A percentile compares a stretch with the other conserved stretches of the same genome.
phyloP scores from a whole-genome alignment of 2,888 invertebrate genomes.

The Heliconius ismenius region DNA sequence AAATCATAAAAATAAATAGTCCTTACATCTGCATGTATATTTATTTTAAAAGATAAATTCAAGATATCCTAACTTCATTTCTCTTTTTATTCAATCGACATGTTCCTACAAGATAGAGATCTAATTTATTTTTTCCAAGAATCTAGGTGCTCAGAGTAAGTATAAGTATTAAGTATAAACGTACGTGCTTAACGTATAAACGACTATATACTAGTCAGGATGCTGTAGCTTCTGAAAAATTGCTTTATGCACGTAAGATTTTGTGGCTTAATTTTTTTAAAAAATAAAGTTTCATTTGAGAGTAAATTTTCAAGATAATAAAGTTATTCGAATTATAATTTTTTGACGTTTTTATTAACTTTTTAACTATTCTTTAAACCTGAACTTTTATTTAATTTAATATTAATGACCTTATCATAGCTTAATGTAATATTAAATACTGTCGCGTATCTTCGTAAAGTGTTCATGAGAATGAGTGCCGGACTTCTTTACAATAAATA shows the following conservation, averaged over 20 bases:
- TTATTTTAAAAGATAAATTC: no score
- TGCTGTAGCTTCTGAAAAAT: not conserved
- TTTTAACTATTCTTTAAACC: not conserved
- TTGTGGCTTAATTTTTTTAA: not conserved
- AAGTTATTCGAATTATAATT: not conserved
- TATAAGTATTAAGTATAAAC: not conserved
- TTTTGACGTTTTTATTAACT: not conserved
- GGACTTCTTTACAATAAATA: constrained; percentile 52
- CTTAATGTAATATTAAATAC: not conserved
- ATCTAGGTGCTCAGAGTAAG: not conserved
- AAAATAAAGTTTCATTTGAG: not conserved
- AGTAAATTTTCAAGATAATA: not conserved
- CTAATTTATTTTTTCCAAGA: not conserved
- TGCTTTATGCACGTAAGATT: not conserved
- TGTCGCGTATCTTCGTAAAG: constrained; percentile 19
- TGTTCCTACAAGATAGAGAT: not conserved
- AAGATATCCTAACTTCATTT: not conserved
- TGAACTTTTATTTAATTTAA: not conserved
- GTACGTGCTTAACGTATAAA: constrained; percentile 14
- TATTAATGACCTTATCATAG: not conserved
- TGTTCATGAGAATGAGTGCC: constrained; percentile 50
- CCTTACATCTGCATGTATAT: no score
- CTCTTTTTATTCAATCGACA: not conserved
- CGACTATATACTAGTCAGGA: not conserved
- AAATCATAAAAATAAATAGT: no score